phyloP scores from a whole-genome alignment of 2,797 vertebrate species.

The Diplodus sargus region DNA sequence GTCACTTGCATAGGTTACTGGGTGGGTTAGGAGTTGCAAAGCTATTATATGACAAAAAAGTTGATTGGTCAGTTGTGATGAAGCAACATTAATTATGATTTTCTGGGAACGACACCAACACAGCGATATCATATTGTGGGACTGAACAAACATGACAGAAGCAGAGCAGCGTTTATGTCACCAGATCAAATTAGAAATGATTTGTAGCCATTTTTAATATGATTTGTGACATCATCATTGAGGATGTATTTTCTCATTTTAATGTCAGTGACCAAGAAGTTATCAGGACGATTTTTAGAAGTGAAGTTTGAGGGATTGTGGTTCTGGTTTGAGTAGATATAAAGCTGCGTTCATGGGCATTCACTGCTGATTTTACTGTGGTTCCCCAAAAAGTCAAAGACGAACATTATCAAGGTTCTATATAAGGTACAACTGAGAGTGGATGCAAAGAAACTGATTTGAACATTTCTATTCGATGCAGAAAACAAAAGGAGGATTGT shows the following conservation, averaged over 20 bases:
- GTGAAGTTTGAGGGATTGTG: constrained; percentile 4
- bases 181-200: constrained; percentile 31
- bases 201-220: constrained; percentile 37
- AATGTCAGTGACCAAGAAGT: constrained; percentile 20
- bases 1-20: too few relatives aligned
- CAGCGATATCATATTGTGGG: too few relatives aligned
- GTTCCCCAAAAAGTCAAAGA: constrained; percentile 19
- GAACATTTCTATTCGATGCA: not conserved
- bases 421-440: not conserved
- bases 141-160: too few relatives aligned
- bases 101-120: too few relatives aligned
- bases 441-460: not conserved
- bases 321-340: constrained; percentile 18
- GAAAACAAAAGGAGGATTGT: not conserved
- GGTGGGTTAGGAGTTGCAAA: too few relatives aligned
- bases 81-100: too few relatives aligned
- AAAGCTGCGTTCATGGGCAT: constrained; percentile 1
- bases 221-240: not conserved
- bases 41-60: too few relatives aligned
- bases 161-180: constrained; percentile 6
- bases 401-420: not conserved
- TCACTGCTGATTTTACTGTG: constrained; percentile 5
- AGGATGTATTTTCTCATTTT: constrained; percentile 4
- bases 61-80: too few relatives aligned
- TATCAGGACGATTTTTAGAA: constrained; percentile 7